Base-by-base conservation (phyloP, 2,888 invertebrate genomes). In the Philereme transversata region DNA sequence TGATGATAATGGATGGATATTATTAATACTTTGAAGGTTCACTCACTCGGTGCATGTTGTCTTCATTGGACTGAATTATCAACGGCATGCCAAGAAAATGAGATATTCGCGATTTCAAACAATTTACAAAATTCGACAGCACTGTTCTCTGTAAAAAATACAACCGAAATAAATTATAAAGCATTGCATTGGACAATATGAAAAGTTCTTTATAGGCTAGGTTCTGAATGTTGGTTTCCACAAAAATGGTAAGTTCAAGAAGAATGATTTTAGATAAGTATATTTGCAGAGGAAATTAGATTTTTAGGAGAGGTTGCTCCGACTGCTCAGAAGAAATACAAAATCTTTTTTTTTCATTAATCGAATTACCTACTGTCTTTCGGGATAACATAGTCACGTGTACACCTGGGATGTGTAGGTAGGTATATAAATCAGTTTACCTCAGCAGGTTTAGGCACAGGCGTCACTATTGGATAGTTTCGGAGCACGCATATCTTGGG, bases 401-500 rank as follows among this genome's bases (percentile, higher is more conserved):
- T 47, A 34, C 6, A 44, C 8, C n/a, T n/a, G n/a, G n/a, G n/a
- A n/a, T n/a, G n/a, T n/a, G 9, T 44, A 44, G 44, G 44, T 38
- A 38, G 38, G 6, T 38, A 4, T 5, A 38, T 38, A 38, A 5
- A 38, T 38, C 4, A 38, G 3, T 38, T n/a, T 9, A 88, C 91
- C 78, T 84, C 86, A 8, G 75, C 61, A 7, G 67, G 46, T 70
- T 83, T 87, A 2, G 84, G 77, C 34, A 87, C 70, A 5, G 88
- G 89, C 33, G 82, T 86, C 36, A 90, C 76, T 34, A 88, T 81
- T 1, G 91, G 91, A 65, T 81, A 85, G 62, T 82, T 79, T 68
- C 80, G 73, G 7, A 78, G 68, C 0, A 90, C 74, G 70, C 91
- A 92, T 62, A 81, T 68, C 55, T 82, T 82, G 9, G 91, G 91